phyloP scores from a whole-genome alignment of 2,888 invertebrate genomes.

The Drosophila paranaensis region DNA sequence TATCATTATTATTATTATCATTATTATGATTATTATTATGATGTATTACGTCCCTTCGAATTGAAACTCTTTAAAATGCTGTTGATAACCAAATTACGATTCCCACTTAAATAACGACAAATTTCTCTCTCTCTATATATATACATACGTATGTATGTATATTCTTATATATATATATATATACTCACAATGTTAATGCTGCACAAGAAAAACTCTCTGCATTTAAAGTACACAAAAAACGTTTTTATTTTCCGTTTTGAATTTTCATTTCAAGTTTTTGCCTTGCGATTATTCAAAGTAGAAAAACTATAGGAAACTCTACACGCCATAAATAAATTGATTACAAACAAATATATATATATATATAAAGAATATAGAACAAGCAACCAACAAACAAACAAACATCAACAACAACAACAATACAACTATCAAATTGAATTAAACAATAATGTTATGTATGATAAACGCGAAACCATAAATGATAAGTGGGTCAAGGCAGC shows the following conservation, averaged over 20 bases:
- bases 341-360: slow-evolving; percentile 23
- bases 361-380: slow-evolving; percentile 34
- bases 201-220: slow-evolving; percentile 82
- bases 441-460: slow-evolving; percentile 70
- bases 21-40: slow-evolving; percentile 44
- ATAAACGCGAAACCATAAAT: slow-evolving; percentile 54
- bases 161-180: slow-evolving; percentile 22
- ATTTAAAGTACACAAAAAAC: slow-evolving; percentile 67
- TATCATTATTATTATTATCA: slow-evolving; percentile 20
- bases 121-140: slow-evolving; percentile 47
- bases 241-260: slow-evolving; percentile 35
- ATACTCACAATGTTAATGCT: slow-evolving; percentile 79
- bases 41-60: slow-evolving; percentile 72
- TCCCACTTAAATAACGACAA: slow-evolving; percentile 58
- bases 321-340: slow-evolving; percentile 41
- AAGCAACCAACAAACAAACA: slow-evolving; percentile 10
- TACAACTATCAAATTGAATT: slow-evolving; percentile 48
- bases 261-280: slow-evolving; percentile 58
- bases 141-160: slow-evolving; percentile 8
- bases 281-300: slow-evolving; percentile 52
- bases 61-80: slow-evolving; percentile 59
- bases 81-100: slow-evolving; percentile 61
- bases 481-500: slow-evolving; percentile 42
- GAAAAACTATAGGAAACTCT: slow-evolving; percentile 26
- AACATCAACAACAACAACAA: slow-evolving; percentile 24